A percentile compares a stretch with the other conserved stretches of the same genome.
These are phyloP conservation scores for Mystacornis crossleyi DNA, from an alignment of 2,113 vertebrate genomes.

Conservation along the genomic window DNA sequence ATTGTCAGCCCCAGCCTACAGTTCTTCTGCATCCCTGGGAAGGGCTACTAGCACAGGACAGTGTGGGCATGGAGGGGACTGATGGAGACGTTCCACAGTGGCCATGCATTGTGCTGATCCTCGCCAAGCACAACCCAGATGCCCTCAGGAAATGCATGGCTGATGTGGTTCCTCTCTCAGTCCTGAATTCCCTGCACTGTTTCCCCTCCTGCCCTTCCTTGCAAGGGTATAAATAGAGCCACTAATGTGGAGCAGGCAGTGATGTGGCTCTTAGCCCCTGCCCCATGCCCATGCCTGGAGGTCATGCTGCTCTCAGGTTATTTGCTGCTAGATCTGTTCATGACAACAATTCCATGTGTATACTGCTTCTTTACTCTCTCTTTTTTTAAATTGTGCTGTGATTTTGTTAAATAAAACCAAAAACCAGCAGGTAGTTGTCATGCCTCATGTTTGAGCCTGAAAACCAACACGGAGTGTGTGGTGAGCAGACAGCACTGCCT, in stretches of 20 bases:
- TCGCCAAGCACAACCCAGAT: neutral
- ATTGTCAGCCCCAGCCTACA: fast-evolving
- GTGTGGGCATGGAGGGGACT: neutral
- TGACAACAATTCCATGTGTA: neutral
- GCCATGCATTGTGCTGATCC: neutral
- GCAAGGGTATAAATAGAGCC: neutral
- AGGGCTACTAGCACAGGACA: neutral
- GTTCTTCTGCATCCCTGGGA: neutral
- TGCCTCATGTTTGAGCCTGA: fast-evolving
- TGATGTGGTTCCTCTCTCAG: fast-evolving
- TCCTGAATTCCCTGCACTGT: neutral
- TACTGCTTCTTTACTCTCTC: neutral
- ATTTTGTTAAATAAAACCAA: constrained; percentile 44
- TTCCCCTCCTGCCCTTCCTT: neutral
- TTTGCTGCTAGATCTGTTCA: neutral
- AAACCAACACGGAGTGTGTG: fast-evolving
- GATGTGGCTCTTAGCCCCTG: neutral
- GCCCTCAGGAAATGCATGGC: fast-evolving
- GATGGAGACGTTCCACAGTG: neutral
- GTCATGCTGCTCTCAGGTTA: neutral
- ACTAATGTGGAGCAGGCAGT: fast-evolving
- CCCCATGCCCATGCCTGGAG: fast-evolving
- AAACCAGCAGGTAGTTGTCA: neutral
- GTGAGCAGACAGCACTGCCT: neutral
- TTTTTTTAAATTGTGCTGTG: neutral